Evolutionary conservation across 1,140 invertebrate species (phyloP), one percentile per base, ranked within the genome.

Genomic region (Thrips palmi): DNA sequence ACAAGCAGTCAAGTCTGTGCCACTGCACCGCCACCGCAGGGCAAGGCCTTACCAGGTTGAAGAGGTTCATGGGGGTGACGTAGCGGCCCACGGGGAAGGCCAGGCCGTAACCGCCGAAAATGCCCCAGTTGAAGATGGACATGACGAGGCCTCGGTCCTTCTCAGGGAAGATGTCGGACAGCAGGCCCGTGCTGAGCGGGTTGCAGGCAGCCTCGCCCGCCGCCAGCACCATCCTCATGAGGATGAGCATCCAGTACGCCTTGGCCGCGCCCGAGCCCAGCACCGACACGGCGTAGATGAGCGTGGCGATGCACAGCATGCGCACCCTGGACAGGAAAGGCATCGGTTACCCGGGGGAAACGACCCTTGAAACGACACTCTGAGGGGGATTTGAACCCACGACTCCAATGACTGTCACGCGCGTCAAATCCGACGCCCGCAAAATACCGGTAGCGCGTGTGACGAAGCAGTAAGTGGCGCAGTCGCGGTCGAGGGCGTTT

Each of bases 121-220:
- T 92, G 22, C 88, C 88, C 85, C 85, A 92, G 57, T 92, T 92
- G 60, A 92, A 92, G 37, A 93, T 76, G 1, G 87, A 87, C 64
- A 93, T 74, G 1, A 89, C 87, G 10, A 89, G 58, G 6, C 80
- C 88, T 43, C 86, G 68, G 44, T 83, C 74, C 37, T 78, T 65
- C 55, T 83, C 78, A 0, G 72, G 67, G 48, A 87, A 87, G 47
- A 85, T 70, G 51, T 92, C 86, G 0, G 83, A 80, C 11, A 93
- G 65, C 29, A 93, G 74, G 3, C 76, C 76, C 0, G 83, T 86
- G 2, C 82, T 82, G 46, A 92, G 57, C 0, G 88, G 88, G 57
- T 88, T 88, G 52, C 85, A 87, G 1, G 81, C 85, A 2, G 85
- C 77, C 56, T 92, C 86, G 4, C 79, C 87, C 30, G 75, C 81